These are phyloP conservation scores for Pogonognathellus flavescens DNA, from an alignment of 1,140 invertebrate genomes.

Conservation along the genomic window DNA sequence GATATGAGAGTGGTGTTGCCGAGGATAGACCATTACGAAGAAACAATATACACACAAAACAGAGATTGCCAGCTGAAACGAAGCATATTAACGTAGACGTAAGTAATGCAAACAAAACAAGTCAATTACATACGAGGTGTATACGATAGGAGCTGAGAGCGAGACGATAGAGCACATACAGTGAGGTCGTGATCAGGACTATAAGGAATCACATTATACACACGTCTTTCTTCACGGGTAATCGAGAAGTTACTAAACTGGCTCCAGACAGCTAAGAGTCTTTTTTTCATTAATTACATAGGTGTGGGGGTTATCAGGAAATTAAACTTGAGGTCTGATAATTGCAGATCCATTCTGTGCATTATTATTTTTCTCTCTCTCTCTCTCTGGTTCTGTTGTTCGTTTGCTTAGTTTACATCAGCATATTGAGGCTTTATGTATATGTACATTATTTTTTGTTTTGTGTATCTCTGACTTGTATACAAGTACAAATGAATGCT, in stretches of 20 bases:
- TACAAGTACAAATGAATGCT: slow-evolving; percentile 41
- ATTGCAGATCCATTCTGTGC: slow-evolving; percentile 44
- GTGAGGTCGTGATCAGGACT: slow-evolving; percentile 48
- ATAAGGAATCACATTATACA: slow-evolving; percentile 40
- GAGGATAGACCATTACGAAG: slow-evolving; percentile 5
- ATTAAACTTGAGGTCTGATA: slow-evolving; percentile 58
- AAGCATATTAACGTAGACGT: neutral
- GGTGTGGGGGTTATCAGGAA: slow-evolving; percentile 63
- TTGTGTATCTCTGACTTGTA: neutral
- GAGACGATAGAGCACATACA: slow-evolving; percentile 30
- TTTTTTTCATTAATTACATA: slow-evolving; percentile 63
- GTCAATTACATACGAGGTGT: slow-evolving; percentile 40
- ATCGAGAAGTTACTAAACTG: slow-evolving; percentile 60
- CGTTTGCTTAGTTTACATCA: slow-evolving; percentile 31
- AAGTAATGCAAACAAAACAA: slow-evolving; percentile 52
- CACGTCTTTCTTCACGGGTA: slow-evolving; percentile 53
- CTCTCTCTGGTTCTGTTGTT: neutral
- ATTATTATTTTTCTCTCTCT: slow-evolving; percentile 20
- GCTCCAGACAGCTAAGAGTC: slow-evolving; percentile 61
- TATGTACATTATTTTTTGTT: neutral
- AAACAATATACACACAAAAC: slow-evolving; percentile 12
- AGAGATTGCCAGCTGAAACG: slow-evolving; percentile 6
- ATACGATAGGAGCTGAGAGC: too few species aligned
- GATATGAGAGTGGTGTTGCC: neutral
- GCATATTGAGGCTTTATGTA: neutral